These are phyloP conservation scores for Meriones psammophilus DNA, from an alignment of 2,797 vertebrate genomes.

Conservation along the genomic window DNA sequence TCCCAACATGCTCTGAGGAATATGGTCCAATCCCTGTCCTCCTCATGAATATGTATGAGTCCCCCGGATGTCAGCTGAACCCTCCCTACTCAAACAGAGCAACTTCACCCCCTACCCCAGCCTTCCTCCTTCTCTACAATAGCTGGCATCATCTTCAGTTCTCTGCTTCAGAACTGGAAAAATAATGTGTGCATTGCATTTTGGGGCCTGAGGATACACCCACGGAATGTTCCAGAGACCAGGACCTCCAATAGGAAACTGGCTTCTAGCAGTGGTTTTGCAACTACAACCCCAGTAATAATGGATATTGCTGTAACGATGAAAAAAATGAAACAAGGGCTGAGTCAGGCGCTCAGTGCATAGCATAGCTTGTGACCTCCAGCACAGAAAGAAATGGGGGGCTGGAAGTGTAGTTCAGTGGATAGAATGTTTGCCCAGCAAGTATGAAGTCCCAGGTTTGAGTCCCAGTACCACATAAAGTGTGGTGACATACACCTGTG, in stretches of 20 bases:
- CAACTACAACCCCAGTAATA: not conserved
- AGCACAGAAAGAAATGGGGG: not conserved
- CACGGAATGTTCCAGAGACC: not conserved
- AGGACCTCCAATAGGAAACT: not conserved
- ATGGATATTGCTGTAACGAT: not conserved
- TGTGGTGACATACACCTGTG: not conserved
- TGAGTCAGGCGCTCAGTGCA: not conserved
- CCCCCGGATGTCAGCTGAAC: conserved; percentile 8
- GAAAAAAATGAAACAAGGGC: not conserved
- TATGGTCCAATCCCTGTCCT: conserved; percentile 3
- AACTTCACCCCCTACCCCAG: not conserved
- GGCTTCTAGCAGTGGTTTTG: not conserved
- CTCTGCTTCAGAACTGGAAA: conserved; percentile 6
- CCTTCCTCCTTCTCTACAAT: not conserved
- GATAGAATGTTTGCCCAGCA: not conserved
- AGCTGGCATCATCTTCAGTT: not conserved
- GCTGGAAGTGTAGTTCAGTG: not conserved
- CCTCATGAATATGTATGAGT: conserved; percentile 53
- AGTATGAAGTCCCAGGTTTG: not conserved
- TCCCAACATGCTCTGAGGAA: conserved; percentile 58
- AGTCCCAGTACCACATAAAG: not conserved
- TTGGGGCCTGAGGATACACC: not conserved
- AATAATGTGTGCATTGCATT: not conserved
- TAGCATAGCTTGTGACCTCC: not conserved
- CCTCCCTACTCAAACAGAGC: not conserved